Evolutionary conservation across 23 tunicate genomes (phyloP), one percentile per base, ranked within the genome.

Genomic region (Trididemnum miniatum): DNA sequence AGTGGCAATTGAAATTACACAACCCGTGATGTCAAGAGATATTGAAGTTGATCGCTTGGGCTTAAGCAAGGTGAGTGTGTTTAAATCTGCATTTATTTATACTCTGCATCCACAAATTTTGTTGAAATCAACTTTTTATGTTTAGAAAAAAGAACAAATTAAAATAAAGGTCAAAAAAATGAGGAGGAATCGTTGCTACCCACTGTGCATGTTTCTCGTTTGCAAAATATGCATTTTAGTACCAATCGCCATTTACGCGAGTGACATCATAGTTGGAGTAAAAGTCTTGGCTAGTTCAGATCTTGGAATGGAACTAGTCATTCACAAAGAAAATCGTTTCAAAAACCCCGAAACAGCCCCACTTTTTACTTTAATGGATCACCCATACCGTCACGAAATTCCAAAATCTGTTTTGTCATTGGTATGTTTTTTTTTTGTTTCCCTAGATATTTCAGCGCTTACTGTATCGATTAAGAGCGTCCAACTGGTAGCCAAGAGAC

Each of bases 241-340:
- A 20, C 95, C 95, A 1, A 90, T 95, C 67, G 78, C 89, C 1
- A 79, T 95, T 28, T 95, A 89, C 71, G 88, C 86, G 26, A 80
- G 94, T 78, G 98, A 95, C 54, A 87, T 89, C 82, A 85, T 89
- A n/a, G 77, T 95, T 59, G 84, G 90, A 24, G 79, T 95, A 0
- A 95, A 95, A 59, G 88, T 89, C 33, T 72, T 89, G 34, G 85
- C 82, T 12, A 40, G 39, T 31, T 33, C 91, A 22, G 76, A 37
- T 15, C 59, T 60, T 26, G 87, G 76, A 40, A 26, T 51, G 9
- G 85, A 90, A 12, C 35, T 89, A 20, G 66, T 79, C 1, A 62
- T 33, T 1, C 67, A 65, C 1, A 28, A 39, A 49, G 35, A 69
- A 59, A 79, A 86, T 35, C 37, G 79, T 23, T 67, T 54, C 49